A percentile compares a stretch with the other conserved stretches of the same genome.
Evolutionary conservation across 1,140 invertebrate genomes (phyloP).

Genomic region (Drosophila aff.): DNA sequence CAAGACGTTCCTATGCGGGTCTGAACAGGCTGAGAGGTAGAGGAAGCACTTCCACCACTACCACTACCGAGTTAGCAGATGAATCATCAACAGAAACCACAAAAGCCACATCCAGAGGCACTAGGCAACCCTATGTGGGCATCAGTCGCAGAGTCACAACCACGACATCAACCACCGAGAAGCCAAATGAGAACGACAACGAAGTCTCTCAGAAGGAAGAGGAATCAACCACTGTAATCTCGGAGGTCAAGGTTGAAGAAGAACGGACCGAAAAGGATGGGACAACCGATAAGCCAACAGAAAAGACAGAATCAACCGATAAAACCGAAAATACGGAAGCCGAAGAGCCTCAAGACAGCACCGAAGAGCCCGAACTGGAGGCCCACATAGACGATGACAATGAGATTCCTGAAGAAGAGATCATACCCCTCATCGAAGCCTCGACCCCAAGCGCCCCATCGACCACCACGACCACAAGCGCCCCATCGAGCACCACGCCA

Average conservation of each 20-base stretch:
- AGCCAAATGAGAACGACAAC: constrained; percentile 1
- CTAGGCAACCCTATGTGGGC: constrained; percentile 28
- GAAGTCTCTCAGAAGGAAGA: neutral
- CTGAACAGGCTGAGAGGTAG: constrained; percentile 27
- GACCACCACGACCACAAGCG: neutral
- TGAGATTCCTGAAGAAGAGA: constrained; percentile 24
- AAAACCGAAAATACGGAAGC: neutral
- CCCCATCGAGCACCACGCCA: neutral
- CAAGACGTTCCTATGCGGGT: constrained; percentile 12
- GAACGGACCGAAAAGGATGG: neutral
- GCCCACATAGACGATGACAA: constrained; percentile 37
- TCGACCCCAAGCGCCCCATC: neutral
- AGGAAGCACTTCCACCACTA: constrained; percentile 16
- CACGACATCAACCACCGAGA: constrained; percentile 27
- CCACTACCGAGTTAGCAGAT: neutral
- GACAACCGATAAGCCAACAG: too few relatives aligned
- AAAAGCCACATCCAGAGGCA: neutral
- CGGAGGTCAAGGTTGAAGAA: neutral
- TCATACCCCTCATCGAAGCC: neutral
- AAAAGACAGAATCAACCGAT: too few relatives aligned
- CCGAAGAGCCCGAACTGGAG: constrained; percentile 27
- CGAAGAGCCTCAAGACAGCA: constrained; percentile 2
- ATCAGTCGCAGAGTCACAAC: constrained; percentile 18
- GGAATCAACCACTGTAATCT: neutral
- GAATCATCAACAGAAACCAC: constrained; percentile 10